Conservation (phyloP, 2,888 invertebrate genomes). For the Eremobia ochroleuca region DNA sequence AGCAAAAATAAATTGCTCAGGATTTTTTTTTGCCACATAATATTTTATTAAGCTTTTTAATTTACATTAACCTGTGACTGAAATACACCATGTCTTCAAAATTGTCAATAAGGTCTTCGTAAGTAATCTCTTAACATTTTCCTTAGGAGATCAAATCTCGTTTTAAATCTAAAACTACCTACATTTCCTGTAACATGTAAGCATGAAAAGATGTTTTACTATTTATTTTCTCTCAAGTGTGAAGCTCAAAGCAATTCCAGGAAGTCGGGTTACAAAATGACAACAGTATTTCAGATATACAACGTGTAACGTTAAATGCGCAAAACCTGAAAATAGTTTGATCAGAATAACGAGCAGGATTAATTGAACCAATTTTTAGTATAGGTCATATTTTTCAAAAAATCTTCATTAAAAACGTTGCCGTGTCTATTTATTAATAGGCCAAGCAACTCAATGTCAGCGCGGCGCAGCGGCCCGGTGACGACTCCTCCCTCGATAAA, state of each 20-base stretch:
- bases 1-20: neutral
- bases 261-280: constrained; percentile 14
- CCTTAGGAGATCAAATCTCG: neutral
- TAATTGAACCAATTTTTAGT: too few species aligned
- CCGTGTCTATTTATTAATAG: too few species aligned
- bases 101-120: neutral
- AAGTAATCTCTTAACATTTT: neutral
- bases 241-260: constrained; percentile 31
- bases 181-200: constrained; percentile 20
- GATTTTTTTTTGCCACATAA: neutral
- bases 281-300: constrained; percentile 26
- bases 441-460: too few species aligned
- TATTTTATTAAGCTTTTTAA: neutral
- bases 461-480: too few species aligned
- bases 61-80: too few species aligned
- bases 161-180: constrained; percentile 25
- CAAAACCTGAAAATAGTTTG: too few species aligned
- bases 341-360: too few species aligned
- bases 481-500: too few species aligned
- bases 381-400: too few species aligned
- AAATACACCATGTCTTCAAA: neutral
- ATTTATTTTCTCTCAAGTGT: constrained; percentile 40
- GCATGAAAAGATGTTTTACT: neutral
- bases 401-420: too few species aligned
- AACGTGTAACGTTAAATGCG: too few species aligned